Conservation (phyloP, 2,113 vertebrate genomes). For the Indri indri region DNA sequence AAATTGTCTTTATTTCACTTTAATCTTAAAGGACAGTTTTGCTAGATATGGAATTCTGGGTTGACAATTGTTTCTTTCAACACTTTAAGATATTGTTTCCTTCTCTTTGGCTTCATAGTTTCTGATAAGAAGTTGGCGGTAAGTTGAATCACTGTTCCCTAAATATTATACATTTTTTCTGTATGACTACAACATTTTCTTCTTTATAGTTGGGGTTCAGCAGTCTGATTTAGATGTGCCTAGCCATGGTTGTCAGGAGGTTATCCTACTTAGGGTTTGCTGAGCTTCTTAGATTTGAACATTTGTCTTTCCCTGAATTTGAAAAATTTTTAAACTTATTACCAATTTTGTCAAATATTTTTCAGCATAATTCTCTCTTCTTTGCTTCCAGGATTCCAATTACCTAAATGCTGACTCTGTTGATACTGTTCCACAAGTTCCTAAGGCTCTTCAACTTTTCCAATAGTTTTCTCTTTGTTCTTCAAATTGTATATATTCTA, state of each 20-base stretch:
- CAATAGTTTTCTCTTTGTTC: not conserved
- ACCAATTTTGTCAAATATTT: not conserved
- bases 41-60: not conserved
- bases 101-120: not conserved
- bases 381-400: not conserved
- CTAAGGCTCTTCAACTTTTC: not conserved
- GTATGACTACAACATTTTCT: not conserved
- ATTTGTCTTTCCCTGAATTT: not conserved
- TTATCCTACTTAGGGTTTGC: not conserved
- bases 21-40: not conserved
- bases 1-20: not conserved
- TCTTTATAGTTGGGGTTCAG: not conserved
- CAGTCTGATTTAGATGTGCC: not conserved
- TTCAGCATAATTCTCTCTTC: not conserved
- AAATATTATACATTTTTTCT: not conserved
- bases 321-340: not conserved
- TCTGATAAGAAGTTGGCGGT: not conserved
- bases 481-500: not conserved
- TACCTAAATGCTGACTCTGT: not conserved
- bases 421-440: not conserved
- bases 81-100: not conserved
- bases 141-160: not conserved
- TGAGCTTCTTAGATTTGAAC: not conserved
- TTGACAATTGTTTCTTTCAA: not conserved
- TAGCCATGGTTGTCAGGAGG: not conserved